Base-by-base conservation (phyloP, 2,888 invertebrate species). In the Colletes collaris region DNA sequence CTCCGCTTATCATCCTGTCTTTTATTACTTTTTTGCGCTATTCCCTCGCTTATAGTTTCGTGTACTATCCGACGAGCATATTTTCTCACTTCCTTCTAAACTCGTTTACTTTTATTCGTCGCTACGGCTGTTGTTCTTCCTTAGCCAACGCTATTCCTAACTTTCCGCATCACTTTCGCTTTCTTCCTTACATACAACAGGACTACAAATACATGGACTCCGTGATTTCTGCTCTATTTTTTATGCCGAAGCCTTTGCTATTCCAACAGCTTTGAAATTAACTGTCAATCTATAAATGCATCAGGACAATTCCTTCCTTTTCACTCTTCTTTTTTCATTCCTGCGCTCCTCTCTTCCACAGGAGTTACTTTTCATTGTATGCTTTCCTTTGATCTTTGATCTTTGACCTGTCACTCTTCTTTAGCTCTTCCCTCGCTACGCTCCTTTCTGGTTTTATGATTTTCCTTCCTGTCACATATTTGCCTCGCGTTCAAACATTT, bases 401-500 rank as follows among this genome's bases (percentile, higher is more conserved):
- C 58, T 58, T 6, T 16, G 11, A 46, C 16, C 13, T 16, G 13
- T 44, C 37, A 6, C 3, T 8, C 6, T 35, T 52, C 11, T 40
- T 52, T 27, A 13, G 1, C 27, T n/a, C 11, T n/a, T 52, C 16
- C 11, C 52, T 62, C 11, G 8, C 49, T 10, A 46, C 10, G 7
- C 44, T 46, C 13, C 11, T 4, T 7, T 27, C 27, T 49, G 35
- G n/a, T n/a, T 13, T 16, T 35, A 8, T 7, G 7, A 16, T 50
- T 7, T 10, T 40, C 13, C 52, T 37, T 37, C 53, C 50, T 11
- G 16, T 52, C 16, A 16, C 16, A 13, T 13, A 59, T 70, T 71
- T 63, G 58, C 63, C 1, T 3, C 27, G 52, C 19, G 60, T 13
- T 65, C 66, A 70, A 75, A 71, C 70, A 71, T 81, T 81, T 75